Evolutionary conservation across 2,888 invertebrate species (phyloP), one percentile per base, ranked within the genome.

Genomic region (Chaitophorus viminalis): DNA sequence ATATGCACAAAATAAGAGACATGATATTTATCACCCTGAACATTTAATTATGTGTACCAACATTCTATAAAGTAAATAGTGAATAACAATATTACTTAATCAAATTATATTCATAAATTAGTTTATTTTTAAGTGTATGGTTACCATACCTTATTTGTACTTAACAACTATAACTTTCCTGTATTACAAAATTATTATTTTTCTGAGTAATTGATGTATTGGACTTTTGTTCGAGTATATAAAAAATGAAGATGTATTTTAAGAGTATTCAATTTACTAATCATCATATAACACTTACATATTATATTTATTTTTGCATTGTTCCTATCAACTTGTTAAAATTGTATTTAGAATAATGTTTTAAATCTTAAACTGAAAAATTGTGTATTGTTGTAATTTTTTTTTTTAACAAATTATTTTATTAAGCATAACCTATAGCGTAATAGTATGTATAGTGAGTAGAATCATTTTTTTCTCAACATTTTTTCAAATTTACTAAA

Each of bases 241-340:
- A 36, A 68, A 79, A 46, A 17, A 8, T 36, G 29, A 39, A 17
- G 5, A 36, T 79, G 21, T n/a, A 65, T 79, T 79, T 79, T 79
- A 17, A 54, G 52, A 78, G 29, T 76, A 76, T 76, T 76, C 60
- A 33, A 11, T 36, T 54, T 17, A 75, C 33, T 14, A 76, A 77
- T 54, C 29, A 46, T 29, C 36, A 1, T 60, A 8, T 65, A 83
- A 60, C 75, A 65, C 54, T 65, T 39, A 83, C n/a, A 60, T 75
- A 29, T 36, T 31, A 11, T 29, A 74, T 54, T 60, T 54, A n/a
- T 82, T 82, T 68, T 36, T 82, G 21, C 11, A 11, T 82, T 74
- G 82, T 83, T 83, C 82, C 82, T 83, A 83, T 83, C n/a, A 21
- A 83, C 29, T 54, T 52, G 0, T 82, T 82, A 52, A 70, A 72